Percentiles rank a stretch among this genome's conserved stretches.
Conservation (phyloP, 2,113 vertebrate genomes). For the Thomomys bottae region DNA sequence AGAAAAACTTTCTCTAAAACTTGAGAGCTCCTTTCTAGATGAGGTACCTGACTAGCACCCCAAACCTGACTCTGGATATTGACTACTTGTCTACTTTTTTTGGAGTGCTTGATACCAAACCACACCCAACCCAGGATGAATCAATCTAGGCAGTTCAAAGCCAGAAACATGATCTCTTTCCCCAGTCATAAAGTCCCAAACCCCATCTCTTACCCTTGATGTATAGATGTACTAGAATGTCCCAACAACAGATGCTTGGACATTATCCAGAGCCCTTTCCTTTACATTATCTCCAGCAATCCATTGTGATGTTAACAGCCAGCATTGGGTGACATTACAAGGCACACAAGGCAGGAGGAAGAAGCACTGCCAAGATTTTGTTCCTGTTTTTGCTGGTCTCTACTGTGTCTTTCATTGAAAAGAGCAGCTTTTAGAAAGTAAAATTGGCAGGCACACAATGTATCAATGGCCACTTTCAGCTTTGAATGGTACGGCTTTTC, state of each 20-base stretch:
- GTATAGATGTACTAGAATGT: not conserved
- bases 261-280: conserved; percentile 55
- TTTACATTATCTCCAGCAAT: conserved; percentile 52
- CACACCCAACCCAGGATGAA: not conserved
- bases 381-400: conserved; percentile 69
- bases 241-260: conserved; percentile 35
- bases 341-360: conserved; percentile 54
- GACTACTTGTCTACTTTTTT: conserved; percentile 2
- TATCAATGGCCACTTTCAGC: conserved; percentile 60
- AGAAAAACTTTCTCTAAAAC: conserved; percentile 16
- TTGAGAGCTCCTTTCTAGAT: not conserved
- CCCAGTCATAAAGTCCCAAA: not conserved
- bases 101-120: not conserved
- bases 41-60: not conserved
- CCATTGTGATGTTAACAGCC: conserved; percentile 35
- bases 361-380: conserved; percentile 58
- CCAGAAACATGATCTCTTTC: not conserved
- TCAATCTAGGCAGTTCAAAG: not conserved
- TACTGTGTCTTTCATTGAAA: conserved; percentile 64
- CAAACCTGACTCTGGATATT: not conserved
- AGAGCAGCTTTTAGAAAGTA: conserved; percentile 60
- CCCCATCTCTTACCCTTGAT: conserved; percentile 15
- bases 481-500: conserved; percentile 6
- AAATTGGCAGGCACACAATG: conserved; percentile 30
- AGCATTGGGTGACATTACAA: conserved; percentile 54